Evolutionary conservation across 2,888 invertebrate genomes (phyloP), one percentile per base, ranked within the genome.

Genomic region (Sphecodes monilicornis): DNA sequence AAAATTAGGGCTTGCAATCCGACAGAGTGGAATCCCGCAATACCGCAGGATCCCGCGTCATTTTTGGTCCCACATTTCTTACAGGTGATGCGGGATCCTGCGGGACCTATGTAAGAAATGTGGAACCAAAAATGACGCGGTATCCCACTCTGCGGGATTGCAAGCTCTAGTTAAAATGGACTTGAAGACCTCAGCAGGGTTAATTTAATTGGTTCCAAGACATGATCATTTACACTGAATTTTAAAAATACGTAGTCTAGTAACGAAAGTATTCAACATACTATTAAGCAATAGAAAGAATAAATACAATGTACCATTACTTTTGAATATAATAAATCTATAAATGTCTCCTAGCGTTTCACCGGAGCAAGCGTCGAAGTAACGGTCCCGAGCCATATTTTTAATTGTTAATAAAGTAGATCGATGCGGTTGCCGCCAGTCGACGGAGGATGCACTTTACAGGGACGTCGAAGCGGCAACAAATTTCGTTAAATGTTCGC

Each of bases 401-500:
- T 36, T 66, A 36, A 66, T 39, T 64, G 66, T 50, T 68, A 46
- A 71, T 77, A 46, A 75, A 75, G 11, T 43, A 41, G 46, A 80
- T 70, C n/a, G 66, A 74, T 41, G 71, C 46, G 46, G 29, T 6
- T 26, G n/a, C 29, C n/a, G 43, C n/a, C 43, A 18, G 10, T 18
- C 26, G 16, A 5, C 10, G 26, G 54, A 73, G 26, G 64, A 68
- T 36, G 41, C n/a, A 54, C 16, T 39, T 10, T 22, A 22, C 36
- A 46, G 32, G 46, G 36, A 68, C 29, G 32, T 71, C 29, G 71
- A 46, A 50, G 32, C 71, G 71, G 78, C 46, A 70, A 69, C 46
- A 75, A 41, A 75, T 69, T 80, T 69, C 50, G 74, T 69, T 43
- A 46, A 57, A 43, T 41, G 64, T 11, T 73, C 41, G 74, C 68